phyloP scores from a whole-genome alignment of 2,797 vertebrate genomes.

The Hafferia zeledoni region DNA sequence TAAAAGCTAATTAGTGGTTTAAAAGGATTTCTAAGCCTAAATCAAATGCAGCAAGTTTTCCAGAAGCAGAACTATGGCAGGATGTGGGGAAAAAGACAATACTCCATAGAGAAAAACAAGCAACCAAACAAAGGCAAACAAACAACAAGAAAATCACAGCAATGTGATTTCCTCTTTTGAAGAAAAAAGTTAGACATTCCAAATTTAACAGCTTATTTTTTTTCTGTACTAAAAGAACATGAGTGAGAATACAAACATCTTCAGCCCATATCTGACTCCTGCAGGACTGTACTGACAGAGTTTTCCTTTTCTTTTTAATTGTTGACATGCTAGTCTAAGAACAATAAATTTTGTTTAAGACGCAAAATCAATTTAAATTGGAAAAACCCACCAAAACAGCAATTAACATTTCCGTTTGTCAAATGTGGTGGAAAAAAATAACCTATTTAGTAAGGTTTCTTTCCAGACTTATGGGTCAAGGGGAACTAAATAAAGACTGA shows the following conservation, averaged over 20 bases:
- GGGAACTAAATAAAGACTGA: background rate
- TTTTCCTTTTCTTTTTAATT: background rate
- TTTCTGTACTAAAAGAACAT: background rate
- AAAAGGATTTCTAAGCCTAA: background rate
- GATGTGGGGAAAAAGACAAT: constrained; percentile 31
- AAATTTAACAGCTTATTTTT: background rate
- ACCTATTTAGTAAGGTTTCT: background rate
- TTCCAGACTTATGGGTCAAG: background rate
- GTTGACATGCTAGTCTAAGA: background rate
- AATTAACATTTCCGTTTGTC: background rate
- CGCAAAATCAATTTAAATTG: background rate
- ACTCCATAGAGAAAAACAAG: background rate
- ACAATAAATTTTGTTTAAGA: background rate
- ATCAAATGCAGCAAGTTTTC: background rate
- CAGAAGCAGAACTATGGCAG: constrained; percentile 20
- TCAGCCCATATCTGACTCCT: background rate
- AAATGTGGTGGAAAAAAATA: background rate
- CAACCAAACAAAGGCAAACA: background rate
- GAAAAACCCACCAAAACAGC: background rate
- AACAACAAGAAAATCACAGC: background rate
- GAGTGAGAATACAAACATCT: background rate
- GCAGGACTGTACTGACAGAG: background rate
- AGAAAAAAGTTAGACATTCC: background rate
- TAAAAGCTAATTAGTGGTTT: background rate
- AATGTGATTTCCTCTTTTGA: background rate